Evolutionary conservation across 2,113 vertebrate species (phyloP).

Genomic region (Oncorhynchus mykiss): DNA sequence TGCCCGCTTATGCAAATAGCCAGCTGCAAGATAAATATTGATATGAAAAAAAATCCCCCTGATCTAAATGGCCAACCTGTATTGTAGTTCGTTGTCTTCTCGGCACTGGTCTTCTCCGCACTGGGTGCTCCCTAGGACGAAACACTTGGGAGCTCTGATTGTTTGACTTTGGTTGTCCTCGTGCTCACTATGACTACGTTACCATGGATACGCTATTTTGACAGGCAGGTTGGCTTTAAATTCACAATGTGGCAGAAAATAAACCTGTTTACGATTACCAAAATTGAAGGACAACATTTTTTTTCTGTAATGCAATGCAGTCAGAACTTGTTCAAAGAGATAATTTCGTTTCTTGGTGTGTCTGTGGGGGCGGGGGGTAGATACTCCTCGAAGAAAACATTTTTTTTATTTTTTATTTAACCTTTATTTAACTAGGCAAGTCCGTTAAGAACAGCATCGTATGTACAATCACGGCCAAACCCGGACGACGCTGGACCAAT

Average conservation of each 20-base stretch:
- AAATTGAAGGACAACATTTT: no score
- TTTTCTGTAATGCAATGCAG: no score
- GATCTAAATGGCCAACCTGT: slow-evolving; percentile 7
- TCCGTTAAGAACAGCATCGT: no score
- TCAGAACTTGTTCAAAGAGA: no score
- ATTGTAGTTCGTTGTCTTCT: slow-evolving; percentile 15
- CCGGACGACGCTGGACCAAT: no score
- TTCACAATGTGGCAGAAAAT: not conserved
- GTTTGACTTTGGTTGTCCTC: slow-evolving; percentile 50
- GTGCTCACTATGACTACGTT: slow-evolving; percentile 65
- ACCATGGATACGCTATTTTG: slow-evolving; percentile 55
- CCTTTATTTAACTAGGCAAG: no score
- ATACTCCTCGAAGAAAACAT: no score
- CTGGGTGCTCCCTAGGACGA: slow-evolving; percentile 9
- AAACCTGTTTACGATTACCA: not conserved
- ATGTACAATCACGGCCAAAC: no score
- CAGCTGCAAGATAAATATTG: not conserved
- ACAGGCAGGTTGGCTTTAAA: slow-evolving; percentile 12
- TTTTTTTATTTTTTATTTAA: no score
- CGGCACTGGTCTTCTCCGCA: not conserved
- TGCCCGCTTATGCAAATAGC: not conserved
- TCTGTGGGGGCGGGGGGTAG: no score
- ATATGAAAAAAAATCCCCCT: not conserved
- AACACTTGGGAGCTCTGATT: slow-evolving; percentile 46
- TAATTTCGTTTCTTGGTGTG: no score